Percentiles rank a stretch among this genome's conserved stretches.
phyloP scores from a whole-genome alignment of 2,113 vertebrate species.

The Orcinus orca region DNA sequence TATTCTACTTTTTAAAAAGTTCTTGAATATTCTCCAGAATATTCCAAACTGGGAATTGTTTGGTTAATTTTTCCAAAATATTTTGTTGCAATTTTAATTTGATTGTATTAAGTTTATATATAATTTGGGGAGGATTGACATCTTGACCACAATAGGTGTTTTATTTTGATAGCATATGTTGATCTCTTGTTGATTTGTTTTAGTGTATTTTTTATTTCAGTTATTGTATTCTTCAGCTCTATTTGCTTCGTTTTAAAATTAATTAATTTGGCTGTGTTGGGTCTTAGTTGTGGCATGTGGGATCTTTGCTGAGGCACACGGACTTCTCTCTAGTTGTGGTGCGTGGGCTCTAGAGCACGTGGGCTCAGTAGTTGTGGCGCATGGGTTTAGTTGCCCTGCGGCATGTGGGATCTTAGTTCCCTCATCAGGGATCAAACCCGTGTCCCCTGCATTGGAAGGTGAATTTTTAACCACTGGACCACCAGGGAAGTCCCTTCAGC shows the following conservation, averaged over 20 bases:
- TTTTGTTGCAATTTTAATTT: not conserved
- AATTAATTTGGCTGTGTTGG: no score
- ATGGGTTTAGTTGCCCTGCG: no score
- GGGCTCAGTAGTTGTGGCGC: no score
- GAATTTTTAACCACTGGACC: no score
- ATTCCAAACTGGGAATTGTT: not conserved
- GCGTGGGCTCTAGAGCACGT: no score
- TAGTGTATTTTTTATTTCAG: not conserved
- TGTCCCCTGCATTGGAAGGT: no score
- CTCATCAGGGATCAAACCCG: no score
- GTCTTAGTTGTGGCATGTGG: no score
- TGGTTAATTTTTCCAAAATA: not conserved
- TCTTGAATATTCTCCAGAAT: not conserved
- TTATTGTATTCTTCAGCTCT: not conserved
- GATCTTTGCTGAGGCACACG: no score
- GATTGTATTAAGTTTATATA: not conserved
- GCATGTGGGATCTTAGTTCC: no score
- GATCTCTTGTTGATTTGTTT: not conserved
- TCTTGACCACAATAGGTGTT: not conserved
- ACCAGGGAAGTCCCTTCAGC: not conserved
- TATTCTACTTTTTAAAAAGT: not conserved
- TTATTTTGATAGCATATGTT: not conserved
- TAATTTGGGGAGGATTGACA: not conserved
- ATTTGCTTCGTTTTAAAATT: no score
- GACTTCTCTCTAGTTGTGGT: no score